A percentile compares a stretch with the other conserved stretches of the same genome.
These are phyloP conservation scores for Parascotia fuliginaria DNA, from an alignment of 2,888 invertebrate genomes.

Conservation along the genomic window DNA sequence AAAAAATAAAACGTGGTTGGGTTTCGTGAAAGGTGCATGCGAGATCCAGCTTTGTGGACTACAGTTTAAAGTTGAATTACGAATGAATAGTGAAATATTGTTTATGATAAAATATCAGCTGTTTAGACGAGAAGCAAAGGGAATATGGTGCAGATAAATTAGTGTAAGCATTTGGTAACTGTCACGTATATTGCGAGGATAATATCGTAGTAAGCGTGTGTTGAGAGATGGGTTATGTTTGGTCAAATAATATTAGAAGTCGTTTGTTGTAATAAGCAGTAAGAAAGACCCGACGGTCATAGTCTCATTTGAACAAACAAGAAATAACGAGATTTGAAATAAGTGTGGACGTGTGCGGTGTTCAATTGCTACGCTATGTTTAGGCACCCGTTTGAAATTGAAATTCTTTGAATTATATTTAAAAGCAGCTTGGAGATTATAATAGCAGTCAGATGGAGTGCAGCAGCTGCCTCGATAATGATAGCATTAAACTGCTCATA, in stretches of 20 bases:
- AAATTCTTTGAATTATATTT: background rate
- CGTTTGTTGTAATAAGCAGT: background rate
- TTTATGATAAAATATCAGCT: conserved; percentile 59
- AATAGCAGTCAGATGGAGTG: background rate
- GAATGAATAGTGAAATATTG: conserved; percentile 31
- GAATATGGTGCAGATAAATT: conserved; percentile 56
- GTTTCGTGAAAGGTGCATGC: conserved; percentile 19
- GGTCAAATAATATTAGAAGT: conserved; percentile 36
- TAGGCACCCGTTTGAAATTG: background rate
- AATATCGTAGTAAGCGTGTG: conserved; percentile 36
- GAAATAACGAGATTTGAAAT: background rate
- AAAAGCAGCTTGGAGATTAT: background rate
- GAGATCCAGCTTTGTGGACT: conserved; percentile 16
- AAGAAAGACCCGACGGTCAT: background rate
- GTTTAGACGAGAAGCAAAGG: conserved; percentile 53
- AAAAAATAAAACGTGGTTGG: conserved; percentile 54
- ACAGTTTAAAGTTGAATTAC: conserved; percentile 21
- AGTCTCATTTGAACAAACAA: background rate
- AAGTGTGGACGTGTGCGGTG: background rate
- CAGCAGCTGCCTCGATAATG: background rate
- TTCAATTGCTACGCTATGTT: background rate
- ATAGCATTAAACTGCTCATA: background rate
- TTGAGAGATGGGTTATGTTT: conserved; percentile 36
- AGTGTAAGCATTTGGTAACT: conserved; percentile 55
- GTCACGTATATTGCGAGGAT: conserved; percentile 40